phyloP scores from a whole-genome alignment of 2,797 vertebrate genomes.

The Cryptoprocta ferox region DNA sequence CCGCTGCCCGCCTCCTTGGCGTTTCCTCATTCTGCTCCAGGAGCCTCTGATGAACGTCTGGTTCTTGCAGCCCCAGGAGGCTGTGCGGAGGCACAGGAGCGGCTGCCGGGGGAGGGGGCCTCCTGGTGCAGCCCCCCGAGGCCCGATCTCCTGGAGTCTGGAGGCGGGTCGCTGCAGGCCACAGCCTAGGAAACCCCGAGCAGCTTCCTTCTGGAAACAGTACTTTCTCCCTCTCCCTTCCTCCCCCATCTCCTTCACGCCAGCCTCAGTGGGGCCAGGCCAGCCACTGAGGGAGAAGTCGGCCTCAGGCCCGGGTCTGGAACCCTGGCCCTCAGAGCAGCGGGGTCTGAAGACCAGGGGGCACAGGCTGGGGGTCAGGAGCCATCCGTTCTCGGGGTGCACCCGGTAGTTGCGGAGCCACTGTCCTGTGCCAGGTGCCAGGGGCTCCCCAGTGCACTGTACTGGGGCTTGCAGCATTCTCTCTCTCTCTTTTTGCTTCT shows the following conservation, averaged over 20 bases:
- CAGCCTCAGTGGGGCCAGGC: not conserved
- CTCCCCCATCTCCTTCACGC: not conserved
- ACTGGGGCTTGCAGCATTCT: not conserved
- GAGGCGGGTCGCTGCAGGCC: not conserved
- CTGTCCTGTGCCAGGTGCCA: not conserved
- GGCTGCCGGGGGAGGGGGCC: not conserved
- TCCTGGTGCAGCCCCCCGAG: rapidly evolving
- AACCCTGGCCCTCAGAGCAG: not conserved
- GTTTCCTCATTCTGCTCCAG: not conserved
- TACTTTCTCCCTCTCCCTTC: not conserved
- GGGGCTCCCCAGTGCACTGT: not conserved
- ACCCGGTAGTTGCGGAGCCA: not conserved
- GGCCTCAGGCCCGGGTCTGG: not conserved
- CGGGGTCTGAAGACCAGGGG: no score
- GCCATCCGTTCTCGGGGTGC: not conserved
- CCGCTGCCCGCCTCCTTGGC: not conserved
- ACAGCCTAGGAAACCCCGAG: not conserved
- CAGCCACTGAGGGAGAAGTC: not conserved
- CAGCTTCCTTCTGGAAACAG: not conserved
- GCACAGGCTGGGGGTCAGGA: not conserved
- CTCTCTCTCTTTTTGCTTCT: not conserved
- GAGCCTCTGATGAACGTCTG: not conserved
- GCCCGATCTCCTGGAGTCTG: not conserved
- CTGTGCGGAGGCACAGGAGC: not conserved
- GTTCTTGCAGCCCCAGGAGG: not conserved